These are phyloP conservation scores for Thereva nobilitata DNA, from an alignment of 2,888 invertebrate genomes.

Conservation along the genomic window DNA sequence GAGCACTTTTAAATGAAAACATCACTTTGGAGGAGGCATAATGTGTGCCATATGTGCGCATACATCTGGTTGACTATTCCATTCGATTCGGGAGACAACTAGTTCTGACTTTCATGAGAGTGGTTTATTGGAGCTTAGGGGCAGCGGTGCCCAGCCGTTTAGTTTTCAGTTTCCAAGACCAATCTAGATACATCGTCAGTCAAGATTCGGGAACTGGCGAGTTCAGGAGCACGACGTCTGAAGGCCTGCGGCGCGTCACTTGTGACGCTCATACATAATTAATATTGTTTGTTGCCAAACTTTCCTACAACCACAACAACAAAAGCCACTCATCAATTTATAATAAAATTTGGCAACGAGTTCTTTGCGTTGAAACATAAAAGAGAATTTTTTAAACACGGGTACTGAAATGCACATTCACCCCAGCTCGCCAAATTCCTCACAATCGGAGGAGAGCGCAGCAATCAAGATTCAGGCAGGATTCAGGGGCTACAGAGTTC, in stretches of 20 bases:
- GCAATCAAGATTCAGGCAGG: slow-evolving; percentile 64
- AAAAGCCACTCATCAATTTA: slow-evolving; percentile 13
- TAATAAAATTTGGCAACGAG: slow-evolving; percentile 22
- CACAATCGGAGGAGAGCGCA: slow-evolving; percentile 56
- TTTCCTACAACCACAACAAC: slow-evolving; percentile 6
- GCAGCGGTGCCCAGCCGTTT: too few relatives aligned
- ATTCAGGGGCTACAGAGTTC: slow-evolving; percentile 62
- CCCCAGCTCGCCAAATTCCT: slow-evolving; percentile 56
- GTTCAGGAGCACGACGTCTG: too few relatives aligned
- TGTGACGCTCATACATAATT: slow-evolving; percentile 9
- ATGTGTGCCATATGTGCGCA: slow-evolving; percentile 22
- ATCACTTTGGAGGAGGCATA: not conserved
- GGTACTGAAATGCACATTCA: slow-evolving; percentile 56
- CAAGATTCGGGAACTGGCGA: too few relatives aligned
- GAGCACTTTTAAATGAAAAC: not conserved
- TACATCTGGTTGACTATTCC: not conserved
- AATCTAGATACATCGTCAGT: too few relatives aligned
- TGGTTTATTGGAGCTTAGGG: too few relatives aligned
- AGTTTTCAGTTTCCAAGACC: too few relatives aligned
- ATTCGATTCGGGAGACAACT: too few relatives aligned
- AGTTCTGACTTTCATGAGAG: too few relatives aligned
- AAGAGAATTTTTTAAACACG: slow-evolving; percentile 38
- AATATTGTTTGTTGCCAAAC: slow-evolving; percentile 1
- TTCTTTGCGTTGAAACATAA: slow-evolving; percentile 7
- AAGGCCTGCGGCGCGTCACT: not conserved